These are phyloP conservation scores for Planiliza haematocheilus DNA, from an alignment of 2,113 vertebrate species.

Conservation along the genomic window DNA sequence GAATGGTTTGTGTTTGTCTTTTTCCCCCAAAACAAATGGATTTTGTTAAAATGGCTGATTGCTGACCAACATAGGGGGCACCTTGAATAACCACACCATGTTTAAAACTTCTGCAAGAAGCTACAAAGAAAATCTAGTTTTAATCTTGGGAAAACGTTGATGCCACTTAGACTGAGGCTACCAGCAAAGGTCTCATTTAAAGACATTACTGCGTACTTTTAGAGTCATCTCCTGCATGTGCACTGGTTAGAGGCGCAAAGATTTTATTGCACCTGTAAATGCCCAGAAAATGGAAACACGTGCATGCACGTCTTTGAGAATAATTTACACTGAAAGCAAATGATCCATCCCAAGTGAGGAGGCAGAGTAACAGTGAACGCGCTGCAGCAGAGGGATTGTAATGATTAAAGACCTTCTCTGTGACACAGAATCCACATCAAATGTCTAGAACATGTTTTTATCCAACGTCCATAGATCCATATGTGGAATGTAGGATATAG, in stretches of 20 bases:
- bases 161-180: too few species aligned
- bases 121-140: constrained; percentile 21
- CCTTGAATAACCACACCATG: constrained; percentile 31
- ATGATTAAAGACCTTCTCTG: constrained; percentile 43
- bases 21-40: background rate
- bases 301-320: background rate
- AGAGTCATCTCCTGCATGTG: too few species aligned
- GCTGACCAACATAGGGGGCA: constrained; percentile 24
- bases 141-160: too few species aligned
- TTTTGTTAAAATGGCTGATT: constrained; percentile 2
- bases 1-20: background rate
- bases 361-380: background rate
- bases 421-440: constrained; percentile 46
- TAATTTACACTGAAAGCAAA: constrained; percentile 9
- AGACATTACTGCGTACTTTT: too few species aligned
- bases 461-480: constrained; percentile 31
- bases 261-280: background rate
- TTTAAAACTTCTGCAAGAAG: constrained; percentile 23
- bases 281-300: background rate
- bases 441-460: constrained; percentile 32
- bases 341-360: constrained; percentile 11
- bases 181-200: too few species aligned
- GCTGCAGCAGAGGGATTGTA: constrained; percentile 23
- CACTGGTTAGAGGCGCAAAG: too few species aligned
- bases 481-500: constrained; percentile 35